A percentile compares a stretch with the other conserved stretches of the same genome.
Conservation (phyloP, 2,888 invertebrate species). For the Lasiommata megera region DNA sequence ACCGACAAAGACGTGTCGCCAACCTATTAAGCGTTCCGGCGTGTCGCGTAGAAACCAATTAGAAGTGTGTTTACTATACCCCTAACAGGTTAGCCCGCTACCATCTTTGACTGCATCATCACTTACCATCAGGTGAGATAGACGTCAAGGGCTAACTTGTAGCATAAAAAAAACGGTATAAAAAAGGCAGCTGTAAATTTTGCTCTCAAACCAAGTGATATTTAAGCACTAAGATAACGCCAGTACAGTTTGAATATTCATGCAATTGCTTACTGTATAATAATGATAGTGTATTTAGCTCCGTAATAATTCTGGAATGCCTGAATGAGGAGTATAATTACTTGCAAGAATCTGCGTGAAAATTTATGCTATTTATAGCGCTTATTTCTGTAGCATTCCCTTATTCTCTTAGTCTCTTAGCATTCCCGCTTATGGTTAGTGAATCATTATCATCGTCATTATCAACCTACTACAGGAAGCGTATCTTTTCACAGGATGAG, state of each 20-base stretch:
- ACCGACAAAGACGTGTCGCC: too few species aligned
- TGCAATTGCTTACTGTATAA: not conserved
- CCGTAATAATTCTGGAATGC: not conserved
- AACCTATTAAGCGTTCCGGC: too few species aligned
- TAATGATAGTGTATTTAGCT: constrained; percentile 4
- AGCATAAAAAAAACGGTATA: not conserved
- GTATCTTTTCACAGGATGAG: too few species aligned
- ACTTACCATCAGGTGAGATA: not conserved
- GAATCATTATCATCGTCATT: too few species aligned
- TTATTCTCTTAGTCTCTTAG: too few species aligned
- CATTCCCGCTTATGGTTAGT: too few species aligned
- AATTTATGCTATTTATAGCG: not conserved
- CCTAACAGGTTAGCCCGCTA: too few species aligned
- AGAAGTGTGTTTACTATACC: too few species aligned
- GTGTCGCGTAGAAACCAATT: too few species aligned
- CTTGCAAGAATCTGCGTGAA: not conserved
- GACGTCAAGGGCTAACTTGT: not conserved
- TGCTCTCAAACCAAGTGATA: not conserved
- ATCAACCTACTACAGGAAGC: too few species aligned
- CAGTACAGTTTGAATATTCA: constrained; percentile 4
- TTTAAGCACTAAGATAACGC: not conserved
- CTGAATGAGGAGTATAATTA: not conserved
- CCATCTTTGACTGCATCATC: too few species aligned
- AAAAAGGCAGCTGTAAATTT: not conserved
- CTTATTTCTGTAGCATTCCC: not conserved